Conservation (phyloP, 92 coral and sea anemone genomes). For the Chrysogorgia sp. region DNA sequence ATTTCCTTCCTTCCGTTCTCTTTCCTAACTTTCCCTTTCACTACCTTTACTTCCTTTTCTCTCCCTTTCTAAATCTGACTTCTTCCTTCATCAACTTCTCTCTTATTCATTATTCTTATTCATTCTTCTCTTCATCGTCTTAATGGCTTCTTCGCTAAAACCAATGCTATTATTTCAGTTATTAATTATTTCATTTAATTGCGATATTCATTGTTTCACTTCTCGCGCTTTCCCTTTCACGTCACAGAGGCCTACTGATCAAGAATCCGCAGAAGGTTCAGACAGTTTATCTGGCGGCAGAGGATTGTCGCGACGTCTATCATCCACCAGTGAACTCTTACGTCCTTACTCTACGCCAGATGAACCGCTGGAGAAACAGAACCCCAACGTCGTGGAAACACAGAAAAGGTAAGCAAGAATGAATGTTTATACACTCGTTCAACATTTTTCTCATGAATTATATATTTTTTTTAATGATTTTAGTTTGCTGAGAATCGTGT, state of each 20-base stretch:
- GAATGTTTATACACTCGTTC: no score
- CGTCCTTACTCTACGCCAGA: slow-evolving; percentile 90
- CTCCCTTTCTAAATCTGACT: no score
- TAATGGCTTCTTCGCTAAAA: no score
- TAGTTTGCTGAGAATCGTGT: slow-evolving; percentile 86
- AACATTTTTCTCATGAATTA: background rate
- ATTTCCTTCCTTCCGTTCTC: no score
- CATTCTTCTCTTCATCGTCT: no score
- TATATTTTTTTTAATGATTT: background rate
- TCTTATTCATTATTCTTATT: no score
- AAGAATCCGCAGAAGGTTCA: slow-evolving; percentile 1
- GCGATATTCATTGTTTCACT: no score
- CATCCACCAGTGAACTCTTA: slow-evolving; percentile 82
- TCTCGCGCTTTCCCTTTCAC: background rate
- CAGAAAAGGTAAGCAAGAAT: slow-evolving; percentile 76
- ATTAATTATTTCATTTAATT: no score
- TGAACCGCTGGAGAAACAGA: slow-evolving; percentile 82
- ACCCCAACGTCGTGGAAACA: slow-evolving; percentile 80
- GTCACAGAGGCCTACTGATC: slow-evolving; percentile 5
- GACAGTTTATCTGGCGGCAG: slow-evolving; percentile 45
- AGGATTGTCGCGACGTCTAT: slow-evolving; percentile 63
- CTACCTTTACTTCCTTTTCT: no score
- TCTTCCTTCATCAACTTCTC: no score
- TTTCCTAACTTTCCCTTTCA: no score
- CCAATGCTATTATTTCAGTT: no score